A percentile compares a stretch with the other conserved stretches of the same genome.
Evolutionary conservation across 2,888 invertebrate species (phyloP).

Genomic region (Megastigmus dorsalis): DNA sequence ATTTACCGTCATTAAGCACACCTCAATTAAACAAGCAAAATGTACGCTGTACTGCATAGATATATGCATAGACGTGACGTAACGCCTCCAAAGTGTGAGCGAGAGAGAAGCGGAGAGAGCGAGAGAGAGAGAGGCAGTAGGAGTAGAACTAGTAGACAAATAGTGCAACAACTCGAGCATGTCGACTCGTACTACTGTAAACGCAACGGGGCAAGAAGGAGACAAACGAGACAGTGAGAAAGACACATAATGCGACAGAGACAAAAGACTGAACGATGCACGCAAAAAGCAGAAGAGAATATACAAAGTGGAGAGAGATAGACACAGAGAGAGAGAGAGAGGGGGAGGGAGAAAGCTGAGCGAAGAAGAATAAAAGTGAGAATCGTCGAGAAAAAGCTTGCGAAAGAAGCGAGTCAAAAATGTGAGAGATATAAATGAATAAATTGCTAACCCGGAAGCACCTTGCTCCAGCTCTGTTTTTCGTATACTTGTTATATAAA

Average conservation of each 20-base stretch:
- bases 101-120: too few relatives aligned
- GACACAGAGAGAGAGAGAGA: not conserved
- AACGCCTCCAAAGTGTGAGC: slow-evolving; percentile 35
- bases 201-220: slow-evolving; percentile 16
- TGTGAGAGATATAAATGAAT: slow-evolving; percentile 10
- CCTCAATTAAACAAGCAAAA: slow-evolving; percentile 44
- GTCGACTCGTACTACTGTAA: slow-evolving; percentile 6
- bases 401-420: too few relatives aligned
- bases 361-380: not conserved
- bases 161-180: slow-evolving; percentile 26
- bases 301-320: not conserved
- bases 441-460: not conserved
- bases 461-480: not conserved
- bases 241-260: slow-evolving; percentile 34
- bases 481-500: too few relatives aligned
- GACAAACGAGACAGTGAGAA: slow-evolving; percentile 38
- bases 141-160: slow-evolving; percentile 30
- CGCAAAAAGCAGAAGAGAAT: slow-evolving; percentile 22
- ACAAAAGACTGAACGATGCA: slow-evolving; percentile 33
- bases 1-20: slow-evolving; percentile 33
- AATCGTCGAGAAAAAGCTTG: not conserved
- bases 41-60: not conserved
- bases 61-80: slow-evolving; percentile 8
- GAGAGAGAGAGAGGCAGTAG: not conserved
- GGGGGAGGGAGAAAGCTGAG: not conserved